Percentiles rank a stretch among this genome's conserved stretches.
Evolutionary conservation across 2,797 vertebrate genomes (phyloP).

Genomic region (Sandelia bainsii): DNA sequence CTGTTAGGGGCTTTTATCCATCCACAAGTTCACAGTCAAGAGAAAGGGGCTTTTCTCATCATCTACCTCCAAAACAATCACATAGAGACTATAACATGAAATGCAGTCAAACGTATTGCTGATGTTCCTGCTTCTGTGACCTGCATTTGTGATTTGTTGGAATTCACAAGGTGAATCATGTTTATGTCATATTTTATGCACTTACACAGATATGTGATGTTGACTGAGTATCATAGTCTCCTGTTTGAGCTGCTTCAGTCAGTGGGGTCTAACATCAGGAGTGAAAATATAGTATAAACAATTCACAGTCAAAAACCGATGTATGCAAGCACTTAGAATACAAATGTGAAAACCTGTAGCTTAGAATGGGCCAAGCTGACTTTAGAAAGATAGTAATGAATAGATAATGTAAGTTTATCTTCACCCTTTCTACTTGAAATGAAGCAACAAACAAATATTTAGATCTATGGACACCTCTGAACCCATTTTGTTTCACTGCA

Average conservation of each 20-base stretch:
- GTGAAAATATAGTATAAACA: slow-evolving; percentile 30
- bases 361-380: slow-evolving; percentile 17
- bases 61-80: slow-evolving; percentile 14
- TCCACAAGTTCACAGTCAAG: slow-evolving; percentile 11
- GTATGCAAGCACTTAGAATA: background rate
- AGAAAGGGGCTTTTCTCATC: slow-evolving; percentile 10
- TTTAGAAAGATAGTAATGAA: slow-evolving; percentile 11
- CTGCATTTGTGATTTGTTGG: slow-evolving; percentile 21
- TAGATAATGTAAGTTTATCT: slow-evolving; percentile 18
- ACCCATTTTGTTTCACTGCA: slow-evolving; percentile 1
- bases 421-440: background rate
- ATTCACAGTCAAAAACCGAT: slow-evolving; percentile 16
- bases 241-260: slow-evolving; percentile 54
- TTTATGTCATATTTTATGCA: slow-evolving; percentile 32
- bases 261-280: slow-evolving; percentile 23
- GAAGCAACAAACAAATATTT: slow-evolving; percentile 22
- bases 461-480: slow-evolving; percentile 15
- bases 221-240: slow-evolving; percentile 28
- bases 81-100: background rate
- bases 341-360: slow-evolving; percentile 24
- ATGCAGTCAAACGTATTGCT: background rate
- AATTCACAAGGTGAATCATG: background rate
- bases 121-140: background rate
- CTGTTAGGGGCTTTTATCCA: slow-evolving; percentile 28
- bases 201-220: slow-evolving; percentile 20